A percentile compares a stretch with the other conserved stretches of the same genome.
Evolutionary conservation across 2,797 vertebrate genomes (phyloP).

Genomic region (Moxostoma hubbsi): DNA sequence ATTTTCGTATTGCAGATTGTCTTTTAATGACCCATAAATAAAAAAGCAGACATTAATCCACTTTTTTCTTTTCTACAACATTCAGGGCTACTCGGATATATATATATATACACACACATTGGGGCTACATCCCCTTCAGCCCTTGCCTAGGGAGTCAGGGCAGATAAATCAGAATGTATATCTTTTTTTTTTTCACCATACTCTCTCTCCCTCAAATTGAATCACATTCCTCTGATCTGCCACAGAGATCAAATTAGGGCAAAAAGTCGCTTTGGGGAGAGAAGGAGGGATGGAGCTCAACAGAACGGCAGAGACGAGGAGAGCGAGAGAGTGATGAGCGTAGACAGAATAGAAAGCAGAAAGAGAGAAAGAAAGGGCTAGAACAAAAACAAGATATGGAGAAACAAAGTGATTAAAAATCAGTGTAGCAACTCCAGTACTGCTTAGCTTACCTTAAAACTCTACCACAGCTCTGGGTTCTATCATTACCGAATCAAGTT

Average conservation of each 20-base stretch:
- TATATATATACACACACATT: too few species aligned
- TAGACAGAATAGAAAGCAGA: slow-evolving; percentile 16
- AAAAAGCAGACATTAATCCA: neutral
- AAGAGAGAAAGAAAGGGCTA: slow-evolving; percentile 58
- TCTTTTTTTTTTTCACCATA: slow-evolving; percentile 50
- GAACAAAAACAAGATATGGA: slow-evolving; percentile 60
- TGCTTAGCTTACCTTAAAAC: slow-evolving; percentile 17
- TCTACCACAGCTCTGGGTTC: slow-evolving; percentile 29
- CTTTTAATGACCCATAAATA: neutral
- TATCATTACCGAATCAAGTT: slow-evolving; percentile 25
- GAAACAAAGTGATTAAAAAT: slow-evolving; percentile 9
- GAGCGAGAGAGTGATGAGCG: slow-evolving; percentile 58
- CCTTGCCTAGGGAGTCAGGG: neutral
- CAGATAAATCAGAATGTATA: slow-evolving; percentile 31
- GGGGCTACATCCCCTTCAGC: neutral
- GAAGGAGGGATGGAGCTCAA: slow-evolving; percentile 54
- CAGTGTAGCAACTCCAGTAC: neutral
- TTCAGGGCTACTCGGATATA: neutral
- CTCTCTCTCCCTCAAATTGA: slow-evolving; percentile 55
- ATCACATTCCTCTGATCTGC: slow-evolving; percentile 60
- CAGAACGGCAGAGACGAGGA: slow-evolving; percentile 47
- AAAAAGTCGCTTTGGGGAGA: slow-evolving; percentile 58
- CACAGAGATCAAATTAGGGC: slow-evolving; percentile 59
- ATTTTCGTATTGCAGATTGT: too few species aligned
- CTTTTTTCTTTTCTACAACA: neutral